Base-by-base conservation (phyloP, 2,888 invertebrate species). In the Ganaspis brasiliensis region DNA sequence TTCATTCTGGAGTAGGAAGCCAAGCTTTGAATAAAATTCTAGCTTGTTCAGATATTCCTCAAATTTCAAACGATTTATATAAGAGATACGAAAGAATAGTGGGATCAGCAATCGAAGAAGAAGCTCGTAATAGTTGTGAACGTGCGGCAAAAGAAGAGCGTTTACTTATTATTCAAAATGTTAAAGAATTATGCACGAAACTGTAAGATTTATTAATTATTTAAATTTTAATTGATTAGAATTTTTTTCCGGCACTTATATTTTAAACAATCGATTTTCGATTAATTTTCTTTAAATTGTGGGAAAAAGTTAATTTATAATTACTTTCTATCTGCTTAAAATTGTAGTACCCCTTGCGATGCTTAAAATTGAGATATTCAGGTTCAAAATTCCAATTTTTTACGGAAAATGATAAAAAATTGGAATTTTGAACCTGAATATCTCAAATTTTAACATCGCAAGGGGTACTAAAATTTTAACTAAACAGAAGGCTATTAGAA, bases 31-130 rank as follows among this genome's bases (percentile, higher is more conserved):
- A 74, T 49, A 74, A 74, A 63, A 74, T 67, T 61, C 52, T 74
- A 1, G 74, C 74, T 12, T 67, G 55, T 37, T 31, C 49, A 9
- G 35, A 74, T 52, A 45, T 74, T 16, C 52, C 67, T 2, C 19
- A 35, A 19, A 21, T 74, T 10, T 26, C 52, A 10, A 67, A 10
- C 21, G 21, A 49, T 45, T 16, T 67, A 12, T 83, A 72, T 37
- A 83, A 83, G 67, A 74, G 77, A 31, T 83, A 82, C 67, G 81
- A 84, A 59, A 73, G 75, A 37, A 59, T 78, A 74, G 63, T 82
- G 59, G 83, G 82, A 10, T 73, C 78, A 24, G 71, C 67, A 9
- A 75, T 84, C n/a, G 80, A 83, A 70, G 63, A 79, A 71, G 75
- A 74, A 21, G 81, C 83, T 45, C 56, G 71, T 35, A 77, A 84